phyloP scores from a whole-genome alignment of 2,797 vertebrate species.

The Brachyalestes nurse region DNA sequence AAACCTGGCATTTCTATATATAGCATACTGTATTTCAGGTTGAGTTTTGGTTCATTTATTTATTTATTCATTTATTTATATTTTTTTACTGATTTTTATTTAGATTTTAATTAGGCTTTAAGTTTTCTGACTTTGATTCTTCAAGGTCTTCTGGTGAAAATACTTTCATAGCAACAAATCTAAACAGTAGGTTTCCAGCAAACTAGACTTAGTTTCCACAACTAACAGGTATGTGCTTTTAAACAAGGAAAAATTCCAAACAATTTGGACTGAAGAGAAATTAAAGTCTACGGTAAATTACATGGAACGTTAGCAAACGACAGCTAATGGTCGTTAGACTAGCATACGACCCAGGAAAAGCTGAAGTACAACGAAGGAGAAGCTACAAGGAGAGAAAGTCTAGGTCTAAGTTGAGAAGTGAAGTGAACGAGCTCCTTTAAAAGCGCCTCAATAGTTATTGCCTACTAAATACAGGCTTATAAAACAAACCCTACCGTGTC shows the following conservation, averaged over 20 bases:
- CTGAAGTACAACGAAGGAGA: neutral
- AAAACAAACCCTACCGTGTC: slow-evolving; percentile 10
- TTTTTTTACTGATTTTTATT: too few relatives aligned
- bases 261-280: neutral
- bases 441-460: too few relatives aligned
- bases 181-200: too few relatives aligned
- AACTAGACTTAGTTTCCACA: neutral
- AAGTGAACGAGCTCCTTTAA: neutral
- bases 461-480: too few relatives aligned
- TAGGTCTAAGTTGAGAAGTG: neutral
- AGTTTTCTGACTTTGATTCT: too few relatives aligned
- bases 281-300: neutral
- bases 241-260: neutral
- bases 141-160: neutral
- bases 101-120: too few relatives aligned
- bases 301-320: neutral
- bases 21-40: too few relatives aligned
- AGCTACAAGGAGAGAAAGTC: neutral
- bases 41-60: too few relatives aligned
- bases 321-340: neutral
- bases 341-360: neutral
- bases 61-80: too few relatives aligned
- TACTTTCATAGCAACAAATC: neutral
- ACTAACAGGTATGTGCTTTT: neutral
- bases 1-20: too few relatives aligned